These are phyloP conservation scores for Pelagia noctiluca DNA, from an alignment of 30 jellyfish, hydroid and myxozoan species.

Conservation along the genomic window DNA sequence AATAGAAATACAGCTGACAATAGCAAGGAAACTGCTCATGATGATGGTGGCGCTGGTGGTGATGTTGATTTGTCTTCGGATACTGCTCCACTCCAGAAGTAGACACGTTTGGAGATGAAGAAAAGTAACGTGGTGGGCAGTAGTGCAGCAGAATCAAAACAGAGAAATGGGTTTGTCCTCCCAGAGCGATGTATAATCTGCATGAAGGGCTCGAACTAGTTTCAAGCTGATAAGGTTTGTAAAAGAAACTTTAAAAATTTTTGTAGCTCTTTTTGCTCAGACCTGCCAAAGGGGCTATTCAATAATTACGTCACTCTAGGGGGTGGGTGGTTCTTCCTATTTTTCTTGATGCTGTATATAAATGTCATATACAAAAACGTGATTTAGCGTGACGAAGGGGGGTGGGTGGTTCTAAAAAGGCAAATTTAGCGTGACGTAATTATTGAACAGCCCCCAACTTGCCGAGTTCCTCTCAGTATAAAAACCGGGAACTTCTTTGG, in stretches of 20 bases:
- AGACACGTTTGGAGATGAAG: not conserved
- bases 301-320: too few species aligned
- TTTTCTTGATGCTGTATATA: too few species aligned
- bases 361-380: too few species aligned
- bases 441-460: too few species aligned
- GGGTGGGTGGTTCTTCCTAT: too few species aligned
- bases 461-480: too few species aligned
- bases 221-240: not conserved
- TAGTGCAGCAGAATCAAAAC: not conserved
- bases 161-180: slow-evolving; percentile 13
- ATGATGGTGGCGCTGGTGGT: not conserved
- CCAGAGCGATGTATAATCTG: slow-evolving; percentile 42
- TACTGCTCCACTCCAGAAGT: not conserved
- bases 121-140: not conserved
- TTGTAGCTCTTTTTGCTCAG: not conserved
- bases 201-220: slow-evolving; percentile 10
- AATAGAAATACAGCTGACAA: not conserved
- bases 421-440: too few species aligned
- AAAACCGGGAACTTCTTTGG: too few species aligned
- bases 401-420: too few species aligned
- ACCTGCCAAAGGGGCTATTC: not conserved
- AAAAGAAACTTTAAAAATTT: not conserved
- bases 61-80: not conserved
- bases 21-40: not conserved
- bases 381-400: too few species aligned